phyloP scores from a whole-genome alignment of 2,888 invertebrate species.

The Euspilapteryx auroguttella region DNA sequence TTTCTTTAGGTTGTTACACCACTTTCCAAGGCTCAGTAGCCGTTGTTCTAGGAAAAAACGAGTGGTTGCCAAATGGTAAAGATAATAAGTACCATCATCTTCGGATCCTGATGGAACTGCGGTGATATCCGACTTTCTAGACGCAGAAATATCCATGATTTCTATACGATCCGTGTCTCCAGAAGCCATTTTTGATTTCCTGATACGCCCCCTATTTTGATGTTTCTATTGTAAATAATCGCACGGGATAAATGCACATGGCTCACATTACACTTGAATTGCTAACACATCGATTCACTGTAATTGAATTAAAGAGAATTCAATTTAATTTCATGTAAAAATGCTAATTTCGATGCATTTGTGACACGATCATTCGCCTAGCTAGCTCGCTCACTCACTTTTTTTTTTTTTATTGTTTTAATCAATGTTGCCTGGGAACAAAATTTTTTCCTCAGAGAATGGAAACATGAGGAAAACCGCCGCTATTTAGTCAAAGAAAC shows the following conservation, averaged over 20 bases:
- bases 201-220: conserved; percentile 49
- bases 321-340: conserved; percentile 53
- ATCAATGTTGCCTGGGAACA: too few species aligned
- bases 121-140: conserved; percentile 62
- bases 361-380: conserved; percentile 13
- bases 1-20: not conserved
- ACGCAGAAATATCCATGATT: conserved; percentile 68
- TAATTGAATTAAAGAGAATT: conserved; percentile 58
- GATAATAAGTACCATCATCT: conserved; percentile 63
- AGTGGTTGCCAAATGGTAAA: too few species aligned
- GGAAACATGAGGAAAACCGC: too few species aligned
- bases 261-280: conserved; percentile 46
- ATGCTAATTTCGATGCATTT: conserved; percentile 23
- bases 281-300: conserved; percentile 45
- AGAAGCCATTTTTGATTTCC: conserved; percentile 73
- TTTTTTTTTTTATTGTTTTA: too few species aligned
- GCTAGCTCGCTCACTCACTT: too few species aligned
- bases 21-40: too few species aligned
- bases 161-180: conserved; percentile 83
- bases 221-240: conserved; percentile 29
- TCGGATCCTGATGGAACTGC: conserved; percentile 62
- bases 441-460: too few species aligned
- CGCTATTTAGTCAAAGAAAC: too few species aligned
- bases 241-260: conserved; percentile 44
- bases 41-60: too few species aligned